Conservation (phyloP, 2,888 invertebrate species). For the Xylota sylvarum region DNA sequence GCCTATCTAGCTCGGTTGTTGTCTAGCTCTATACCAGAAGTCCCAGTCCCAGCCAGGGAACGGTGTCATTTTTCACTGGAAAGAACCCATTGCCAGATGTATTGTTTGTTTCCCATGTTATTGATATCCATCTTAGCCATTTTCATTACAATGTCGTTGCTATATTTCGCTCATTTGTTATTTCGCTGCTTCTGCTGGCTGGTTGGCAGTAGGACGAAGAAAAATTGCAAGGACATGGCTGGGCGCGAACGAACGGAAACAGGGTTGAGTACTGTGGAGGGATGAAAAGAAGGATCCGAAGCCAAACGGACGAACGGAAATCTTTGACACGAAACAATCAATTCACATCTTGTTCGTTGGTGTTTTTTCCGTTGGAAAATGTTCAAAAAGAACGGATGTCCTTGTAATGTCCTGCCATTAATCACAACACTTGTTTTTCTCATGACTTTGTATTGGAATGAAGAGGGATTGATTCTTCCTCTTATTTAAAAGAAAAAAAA, state of each 20-base stretch:
- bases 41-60: slow-evolving; percentile 31
- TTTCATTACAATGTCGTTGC: slow-evolving; percentile 76
- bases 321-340: slow-evolving; percentile 76
- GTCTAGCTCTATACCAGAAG: slow-evolving; percentile 22
- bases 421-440: slow-evolving; percentile 61
- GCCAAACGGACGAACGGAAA: slow-evolving; percentile 64
- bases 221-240: slow-evolving; percentile 48
- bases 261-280: slow-evolving; percentile 30
- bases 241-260: slow-evolving; percentile 39
- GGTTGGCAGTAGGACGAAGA: slow-evolving; percentile 35
- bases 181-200: slow-evolving; percentile 43
- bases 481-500: not conserved
- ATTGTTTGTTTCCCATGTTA: slow-evolving; percentile 75
- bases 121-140: slow-evolving; percentile 77
- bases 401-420: slow-evolving; percentile 68
- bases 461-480: slow-evolving; percentile 10
- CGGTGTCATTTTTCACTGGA: slow-evolving; percentile 67
- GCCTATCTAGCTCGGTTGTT: slow-evolving; percentile 42
- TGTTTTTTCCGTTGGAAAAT: slow-evolving; percentile 42
- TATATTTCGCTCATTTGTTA: slow-evolving; percentile 72
- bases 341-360: slow-evolving; percentile 69
- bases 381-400: slow-evolving; percentile 71
- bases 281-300: slow-evolving; percentile 34
- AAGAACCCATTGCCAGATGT: slow-evolving; percentile 74
- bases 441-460: slow-evolving; percentile 1